Evolutionary conservation across 2,113 vertebrate species (phyloP), one percentile per base, ranked within the genome.

Genomic region (Progne subis): DNA sequence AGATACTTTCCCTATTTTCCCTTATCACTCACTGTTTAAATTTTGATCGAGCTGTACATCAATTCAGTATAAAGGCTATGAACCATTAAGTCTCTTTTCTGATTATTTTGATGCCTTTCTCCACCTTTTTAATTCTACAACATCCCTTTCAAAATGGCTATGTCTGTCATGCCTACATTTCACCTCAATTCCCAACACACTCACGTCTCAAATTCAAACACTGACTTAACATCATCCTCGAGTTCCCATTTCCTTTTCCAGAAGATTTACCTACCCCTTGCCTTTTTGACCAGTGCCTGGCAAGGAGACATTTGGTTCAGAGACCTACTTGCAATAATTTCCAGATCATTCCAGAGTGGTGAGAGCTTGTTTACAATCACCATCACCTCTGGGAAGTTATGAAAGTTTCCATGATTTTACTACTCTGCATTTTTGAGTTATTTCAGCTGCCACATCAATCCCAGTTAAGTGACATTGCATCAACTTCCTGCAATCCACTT

Each of bases 371-470:
- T 95, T 67, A 55, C 34, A 83, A 91, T 15, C 16, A 77, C 39
- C n/a, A 39, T 16, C 49, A 64, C 49, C 64, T 78, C 21, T 64
- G 23, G 55, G 43, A 92, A 86, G 69, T 67, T 43, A 81, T 25
- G 57, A 20, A 82, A 75, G 60, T 88, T 96, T 75, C 76, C 92
- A 90, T 18, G 6, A 44, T 81, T 84, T 71, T 39, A 32, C 43
- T 70, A 71, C 34, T 39, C 76, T 56, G 56, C 47, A 44, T 78
- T 94, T 55, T 79, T 60, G 23, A 72, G 59, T 92, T 96, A 83
- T 93, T 94, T 92, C 92, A 94, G 92, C 68, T 82, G 86, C 52
- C 76, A 70, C 76, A 75, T 70, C 68, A 88, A 94, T 74, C 80
- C 86, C 80, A 65, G 53, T 52, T 85, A 60, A 29, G 85, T 64